Base-by-base conservation (phyloP, 2,113 vertebrate species). In the Theropithecus gelada region DNA sequence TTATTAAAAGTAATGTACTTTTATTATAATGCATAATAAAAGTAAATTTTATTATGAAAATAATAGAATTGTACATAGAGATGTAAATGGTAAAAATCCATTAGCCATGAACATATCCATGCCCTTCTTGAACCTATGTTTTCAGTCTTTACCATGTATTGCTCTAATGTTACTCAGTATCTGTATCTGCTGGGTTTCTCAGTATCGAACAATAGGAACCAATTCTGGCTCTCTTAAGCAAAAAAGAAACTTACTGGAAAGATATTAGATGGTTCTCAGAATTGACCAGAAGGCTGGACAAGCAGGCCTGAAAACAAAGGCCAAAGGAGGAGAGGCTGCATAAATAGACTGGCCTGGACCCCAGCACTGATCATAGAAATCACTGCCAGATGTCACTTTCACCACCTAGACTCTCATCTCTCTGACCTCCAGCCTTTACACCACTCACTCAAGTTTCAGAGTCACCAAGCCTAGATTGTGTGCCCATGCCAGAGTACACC, bases 1-100 rank as follows among this genome's bases (percentile, higher is more conserved):
- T 70, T 70, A 94, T 93, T 89, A 96, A 93, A 97, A 93, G 30
- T 92, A 93, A 61, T 18, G 27, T 64, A 64, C 5, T 64, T 64
- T 64, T 64, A 64, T 61, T 64, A 64, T 64, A 64, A 30, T 64
- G 11, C 59, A 30, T 64, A 64, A 64, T 86, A 96, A 94, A 97
- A 93, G n/a, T 92, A 93, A 68, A 14, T 96, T 92, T 96, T 83
- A 84, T 75, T 89, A 78, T 8, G 38, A 84, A 87, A 23, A 68
- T 73, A 85, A 79, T 78, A 73, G 78, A 93, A 95, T 82, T 82
- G 7, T 82, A 48, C 20, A 83, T 73, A 76, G 75, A 96, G 48
- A 76, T 84, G 23, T 48, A 78, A 45, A 40, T 91, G 32, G 10
- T 86, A 70, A 93, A 96, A 96, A 90, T 57, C 66, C n/a, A 88